phyloP scores from a whole-genome alignment of 2,797 vertebrate species.

The Luscinia megarhynchos region DNA sequence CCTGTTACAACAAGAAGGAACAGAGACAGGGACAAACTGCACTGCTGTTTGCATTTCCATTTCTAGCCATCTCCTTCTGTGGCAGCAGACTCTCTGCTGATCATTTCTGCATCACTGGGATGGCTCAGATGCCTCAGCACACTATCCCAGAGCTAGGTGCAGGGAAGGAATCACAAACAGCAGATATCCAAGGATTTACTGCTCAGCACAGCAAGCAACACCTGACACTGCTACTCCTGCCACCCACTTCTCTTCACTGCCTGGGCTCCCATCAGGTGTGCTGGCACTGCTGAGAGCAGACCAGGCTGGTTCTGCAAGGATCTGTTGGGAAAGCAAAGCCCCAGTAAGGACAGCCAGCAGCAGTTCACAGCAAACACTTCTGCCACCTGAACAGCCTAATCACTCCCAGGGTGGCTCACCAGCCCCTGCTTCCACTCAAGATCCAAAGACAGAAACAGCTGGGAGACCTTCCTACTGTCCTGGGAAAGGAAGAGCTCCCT shows the following conservation, averaged over 20 bases:
- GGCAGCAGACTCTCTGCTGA: background rate
- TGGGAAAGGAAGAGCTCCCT: background rate
- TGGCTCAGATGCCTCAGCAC: background rate
- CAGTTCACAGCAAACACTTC: background rate
- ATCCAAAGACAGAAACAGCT: background rate
- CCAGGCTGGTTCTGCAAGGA: conserved; percentile 44
- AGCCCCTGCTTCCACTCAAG: background rate
- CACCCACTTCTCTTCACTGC: background rate
- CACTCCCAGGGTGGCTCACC: background rate
- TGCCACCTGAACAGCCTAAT: background rate
- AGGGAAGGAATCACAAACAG: background rate
- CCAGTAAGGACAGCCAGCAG: background rate
- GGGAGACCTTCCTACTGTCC: background rate
- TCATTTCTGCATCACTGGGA: background rate
- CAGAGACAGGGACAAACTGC: background rate
- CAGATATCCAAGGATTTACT: background rate
- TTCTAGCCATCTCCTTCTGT: background rate
- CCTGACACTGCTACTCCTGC: background rate
- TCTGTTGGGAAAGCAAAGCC: conserved; percentile 6
- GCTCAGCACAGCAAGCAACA: background rate
- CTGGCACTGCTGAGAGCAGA: background rate
- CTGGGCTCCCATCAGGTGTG: background rate
- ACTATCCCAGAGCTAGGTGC: background rate
- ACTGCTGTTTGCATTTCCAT: background rate
- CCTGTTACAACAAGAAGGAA: background rate